phyloP scores from a whole-genome alignment of 2,888 invertebrate genomes.

The Notodonta dromedarius region DNA sequence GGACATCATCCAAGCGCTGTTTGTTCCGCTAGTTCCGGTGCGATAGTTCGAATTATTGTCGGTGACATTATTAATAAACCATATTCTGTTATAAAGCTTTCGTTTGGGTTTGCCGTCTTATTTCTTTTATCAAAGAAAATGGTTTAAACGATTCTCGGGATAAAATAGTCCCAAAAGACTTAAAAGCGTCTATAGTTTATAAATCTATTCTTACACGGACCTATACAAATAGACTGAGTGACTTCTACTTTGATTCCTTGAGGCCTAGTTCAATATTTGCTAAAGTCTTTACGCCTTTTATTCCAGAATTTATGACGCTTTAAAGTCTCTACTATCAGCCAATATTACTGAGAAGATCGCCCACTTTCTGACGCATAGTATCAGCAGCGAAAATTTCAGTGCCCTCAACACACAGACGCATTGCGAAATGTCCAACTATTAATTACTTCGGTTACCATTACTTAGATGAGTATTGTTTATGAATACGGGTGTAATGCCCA shows the following conservation, averaged over 20 bases:
- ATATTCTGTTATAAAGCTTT: too few species aligned
- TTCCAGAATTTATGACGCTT: background rate
- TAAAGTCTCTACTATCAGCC: background rate
- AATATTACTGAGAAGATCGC: too few species aligned
- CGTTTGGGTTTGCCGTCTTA: too few species aligned
- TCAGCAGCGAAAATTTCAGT: too few species aligned
- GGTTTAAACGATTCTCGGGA: too few species aligned
- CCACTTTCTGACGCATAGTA: too few species aligned
- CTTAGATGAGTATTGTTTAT: too few species aligned
- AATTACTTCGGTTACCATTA: too few species aligned
- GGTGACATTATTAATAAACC: conserved; percentile 36
- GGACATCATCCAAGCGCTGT: conserved; percentile 59
- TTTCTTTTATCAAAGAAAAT: too few species aligned
- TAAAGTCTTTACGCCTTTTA: background rate
- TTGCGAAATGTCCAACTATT: too few species aligned
- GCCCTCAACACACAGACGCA: too few species aligned
- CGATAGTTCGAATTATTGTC: conserved; percentile 49
- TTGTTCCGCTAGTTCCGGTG: conserved; percentile 49
- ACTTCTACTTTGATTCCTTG: background rate
- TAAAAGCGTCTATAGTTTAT: background rate
- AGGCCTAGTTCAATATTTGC: background rate
- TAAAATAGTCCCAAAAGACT: background rate
- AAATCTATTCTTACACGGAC: background rate
- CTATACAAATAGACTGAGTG: background rate
- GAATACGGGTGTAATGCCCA: too few species aligned